These are phyloP conservation scores for Selenia dentaria DNA, from an alignment of 2,888 invertebrate species.

Conservation along the genomic window DNA sequence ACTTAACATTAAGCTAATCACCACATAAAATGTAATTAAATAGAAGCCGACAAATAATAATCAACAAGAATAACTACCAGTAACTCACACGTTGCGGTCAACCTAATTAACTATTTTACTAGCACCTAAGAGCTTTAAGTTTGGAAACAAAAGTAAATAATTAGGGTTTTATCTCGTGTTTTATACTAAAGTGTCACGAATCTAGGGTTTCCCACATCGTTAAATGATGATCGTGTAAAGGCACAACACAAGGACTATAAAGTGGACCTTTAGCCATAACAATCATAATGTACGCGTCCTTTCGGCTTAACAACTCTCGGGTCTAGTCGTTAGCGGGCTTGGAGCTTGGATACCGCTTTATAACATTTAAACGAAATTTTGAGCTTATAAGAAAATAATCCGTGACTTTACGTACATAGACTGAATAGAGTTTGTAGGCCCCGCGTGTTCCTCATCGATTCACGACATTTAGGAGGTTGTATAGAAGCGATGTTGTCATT, in stretches of 20 bases:
- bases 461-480: neutral
- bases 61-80: constrained; percentile 9
- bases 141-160: constrained; percentile 23
- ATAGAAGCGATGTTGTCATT: too few species aligned
- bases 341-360: constrained; percentile 21
- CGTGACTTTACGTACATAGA: constrained; percentile 13
- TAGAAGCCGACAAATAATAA: too few species aligned
- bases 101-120: constrained; percentile 3
- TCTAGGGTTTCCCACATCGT: constrained; percentile 45
- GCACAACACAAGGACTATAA: constrained; percentile 72
- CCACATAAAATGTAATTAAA: too few species aligned
- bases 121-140: constrained; percentile 11
- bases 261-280: constrained; percentile 70
- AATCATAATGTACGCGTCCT: constrained; percentile 74
- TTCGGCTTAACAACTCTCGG: constrained; percentile 62
- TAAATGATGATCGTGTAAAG: constrained; percentile 70
- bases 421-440: constrained; percentile 9
- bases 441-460: neutral
- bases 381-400: constrained; percentile 16
- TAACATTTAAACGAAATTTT: constrained; percentile 21
- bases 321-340: constrained; percentile 52
- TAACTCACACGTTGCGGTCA: constrained; percentile 9
- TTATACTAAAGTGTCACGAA: constrained; percentile 45
- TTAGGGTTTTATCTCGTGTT: constrained; percentile 46
- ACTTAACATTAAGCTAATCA: too few species aligned